These are phyloP conservation scores for Malacoraja senta DNA, from an alignment of 2,797 vertebrate genomes.

Conservation along the genomic window DNA sequence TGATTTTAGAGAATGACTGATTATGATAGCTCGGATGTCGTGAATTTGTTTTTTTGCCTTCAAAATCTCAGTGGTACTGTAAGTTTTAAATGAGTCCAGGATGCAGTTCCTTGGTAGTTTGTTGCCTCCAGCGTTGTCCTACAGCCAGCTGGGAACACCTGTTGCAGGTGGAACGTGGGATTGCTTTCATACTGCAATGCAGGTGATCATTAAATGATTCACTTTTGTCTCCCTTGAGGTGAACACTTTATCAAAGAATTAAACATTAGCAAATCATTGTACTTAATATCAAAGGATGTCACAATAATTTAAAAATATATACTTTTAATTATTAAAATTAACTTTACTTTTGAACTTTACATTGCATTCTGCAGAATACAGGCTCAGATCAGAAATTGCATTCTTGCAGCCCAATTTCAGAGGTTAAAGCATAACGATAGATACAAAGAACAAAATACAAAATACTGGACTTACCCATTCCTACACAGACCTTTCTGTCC, in stretches of 20 bases:
- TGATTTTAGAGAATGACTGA: slow-evolving; percentile 15
- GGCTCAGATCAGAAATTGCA: too few relatives aligned
- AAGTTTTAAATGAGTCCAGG: background rate
- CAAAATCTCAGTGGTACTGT: background rate
- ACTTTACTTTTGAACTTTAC: background rate
- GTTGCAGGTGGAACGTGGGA: slow-evolving; percentile 41
- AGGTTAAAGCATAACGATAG: background rate
- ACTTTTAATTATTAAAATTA: background rate
- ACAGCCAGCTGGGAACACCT: slow-evolving; percentile 42
- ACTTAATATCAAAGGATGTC: slow-evolving; percentile 25
- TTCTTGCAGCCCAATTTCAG: background rate
- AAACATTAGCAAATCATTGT: background rate
- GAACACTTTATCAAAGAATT: slow-evolving; percentile 31
- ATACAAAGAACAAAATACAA: background rate
- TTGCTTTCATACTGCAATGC: slow-evolving; percentile 16
- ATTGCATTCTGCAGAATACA: background rate
- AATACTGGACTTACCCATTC: background rate
- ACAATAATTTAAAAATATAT: slow-evolving; percentile 1
- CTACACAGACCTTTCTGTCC: too few relatives aligned
- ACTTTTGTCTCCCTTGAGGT: slow-evolving; percentile 25
- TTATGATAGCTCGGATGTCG: background rate
- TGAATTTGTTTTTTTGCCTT: slow-evolving; percentile 32
- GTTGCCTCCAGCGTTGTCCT: slow-evolving; percentile 44
- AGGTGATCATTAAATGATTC: slow-evolving; percentile 24
- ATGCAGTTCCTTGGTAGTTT: slow-evolving; percentile 44